Base-by-base conservation (phyloP, 2,888 invertebrate species). In the Brenthis hecate region DNA sequence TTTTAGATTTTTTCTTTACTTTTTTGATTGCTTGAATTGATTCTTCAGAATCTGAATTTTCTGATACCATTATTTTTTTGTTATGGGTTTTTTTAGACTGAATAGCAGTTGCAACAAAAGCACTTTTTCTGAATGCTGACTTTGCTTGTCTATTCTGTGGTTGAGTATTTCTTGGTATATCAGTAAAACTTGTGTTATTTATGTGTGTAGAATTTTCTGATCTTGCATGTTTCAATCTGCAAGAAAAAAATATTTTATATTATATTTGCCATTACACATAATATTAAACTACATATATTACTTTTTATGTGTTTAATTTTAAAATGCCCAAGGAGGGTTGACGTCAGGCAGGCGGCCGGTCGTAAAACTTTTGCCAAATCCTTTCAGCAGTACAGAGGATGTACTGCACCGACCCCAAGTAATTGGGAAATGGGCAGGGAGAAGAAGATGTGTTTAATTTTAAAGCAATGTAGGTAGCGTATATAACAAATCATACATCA, bases 71-170 rank as follows among this genome's bases (percentile, higher is more conserved):
- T 55, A 54, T 60, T 54, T 43, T 43, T 43, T 43, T 43, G 36
- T 43, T 43, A 71, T 74, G 85, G 63, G 77, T 75, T 77, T 91
- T 93, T 72, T 88, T 91, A 43, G 80, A 85, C 78, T 93, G 93
- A 47, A 92, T 81, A 2, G 94, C 94, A 13, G 94, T 94, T 43
- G 94, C 94, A 0, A 95, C 94, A 72, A 94, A 87, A 23, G 94
- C 94, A 69, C 94, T 88, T 75, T 94, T 94, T 77, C 94, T 94
- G 77, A 95, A 95, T 72, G 93, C 93, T 68, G 83, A 84, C 74
- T 90, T 91, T 8, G 85, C 81, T 73, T 85, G 84, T 73, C 82
- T 84, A 56, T 70, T 83, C 73, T 83, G 86, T 11, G 71, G 65
- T 68, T 82, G 83, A 72, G 84, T 85, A 70, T 86, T 91, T 66